Evolutionary conservation across 2,113 vertebrate genomes (phyloP).

Genomic region (Agapornis roseicollis): DNA sequence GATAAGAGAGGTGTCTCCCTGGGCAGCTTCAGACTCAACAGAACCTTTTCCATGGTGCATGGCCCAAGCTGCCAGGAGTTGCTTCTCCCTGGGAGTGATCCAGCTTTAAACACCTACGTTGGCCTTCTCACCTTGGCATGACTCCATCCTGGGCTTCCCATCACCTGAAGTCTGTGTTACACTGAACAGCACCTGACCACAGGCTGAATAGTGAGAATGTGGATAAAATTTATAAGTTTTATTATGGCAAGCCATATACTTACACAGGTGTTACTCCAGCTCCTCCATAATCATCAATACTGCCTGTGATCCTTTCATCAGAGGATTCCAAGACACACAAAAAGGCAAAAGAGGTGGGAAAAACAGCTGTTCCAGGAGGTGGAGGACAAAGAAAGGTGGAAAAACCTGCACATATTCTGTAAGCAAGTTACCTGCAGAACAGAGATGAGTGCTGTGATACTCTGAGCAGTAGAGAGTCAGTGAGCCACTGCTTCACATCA

Average conservation of each 20-base stretch:
- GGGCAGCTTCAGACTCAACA: neutral
- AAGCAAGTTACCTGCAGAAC: neutral
- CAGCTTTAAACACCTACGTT: neutral
- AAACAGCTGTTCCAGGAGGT: neutral
- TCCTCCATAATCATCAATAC: neutral
- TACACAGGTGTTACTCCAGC: neutral
- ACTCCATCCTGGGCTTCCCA: neutral
- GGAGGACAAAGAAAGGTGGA: neutral
- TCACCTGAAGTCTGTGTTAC: neutral
- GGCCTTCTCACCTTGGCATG: accelerated
- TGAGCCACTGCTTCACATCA: neutral
- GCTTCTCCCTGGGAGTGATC: neutral
- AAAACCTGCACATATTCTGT: neutral
- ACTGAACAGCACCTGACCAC: neutral
- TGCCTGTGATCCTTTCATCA: neutral
- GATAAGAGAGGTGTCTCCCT: neutral
- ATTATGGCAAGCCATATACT: neutral
- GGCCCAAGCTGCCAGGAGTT: neutral
- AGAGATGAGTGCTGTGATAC: neutral
- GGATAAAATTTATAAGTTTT: neutral
- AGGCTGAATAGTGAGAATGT: neutral
- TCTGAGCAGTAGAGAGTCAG: neutral
- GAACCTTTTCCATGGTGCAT: neutral
- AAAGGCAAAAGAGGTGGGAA: neutral
- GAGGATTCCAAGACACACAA: neutral